Evolutionary conservation across 1,140 invertebrate genomes (phyloP).

Genomic region (Calliphora vicina): DNA sequence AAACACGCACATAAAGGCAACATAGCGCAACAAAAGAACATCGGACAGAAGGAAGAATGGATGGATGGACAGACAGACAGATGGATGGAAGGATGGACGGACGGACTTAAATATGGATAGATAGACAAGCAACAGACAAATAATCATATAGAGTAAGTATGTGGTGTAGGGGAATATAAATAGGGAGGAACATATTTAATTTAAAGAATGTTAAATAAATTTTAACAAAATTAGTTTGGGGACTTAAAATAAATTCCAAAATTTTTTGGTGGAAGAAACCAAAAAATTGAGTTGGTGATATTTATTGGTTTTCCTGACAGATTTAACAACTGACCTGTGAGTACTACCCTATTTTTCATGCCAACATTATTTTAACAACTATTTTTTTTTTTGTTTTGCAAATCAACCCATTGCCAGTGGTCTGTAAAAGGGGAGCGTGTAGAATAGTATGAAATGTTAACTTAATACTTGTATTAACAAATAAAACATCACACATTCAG

Average conservation of each 20-base stretch:
- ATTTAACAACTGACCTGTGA: too few species aligned
- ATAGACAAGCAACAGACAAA: not conserved
- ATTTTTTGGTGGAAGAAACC: too few species aligned
- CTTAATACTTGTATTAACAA: not conserved
- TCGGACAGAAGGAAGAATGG: not conserved
- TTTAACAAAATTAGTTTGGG: too few species aligned
- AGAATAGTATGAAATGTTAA: not conserved
- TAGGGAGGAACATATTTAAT: not conserved
- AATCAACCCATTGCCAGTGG: too few species aligned
- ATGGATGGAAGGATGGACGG: not conserved
- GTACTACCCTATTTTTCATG: too few species aligned
- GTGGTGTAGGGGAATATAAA: not conserved
- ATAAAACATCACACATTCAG: not conserved
- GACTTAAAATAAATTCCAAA: too few species aligned
- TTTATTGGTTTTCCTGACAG: too few species aligned
- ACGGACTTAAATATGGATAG: not conserved
- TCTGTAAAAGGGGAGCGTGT: too few species aligned
- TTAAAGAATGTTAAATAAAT: too few species aligned
- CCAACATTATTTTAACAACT: too few species aligned
- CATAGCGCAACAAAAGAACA: constrained; percentile 26
- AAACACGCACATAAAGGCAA: constrained; percentile 29
- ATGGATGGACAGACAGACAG: not conserved
- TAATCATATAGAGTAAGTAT: not conserved
- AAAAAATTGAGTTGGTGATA: too few species aligned
- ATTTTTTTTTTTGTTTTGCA: too few species aligned